Conservation (phyloP, 2,113 vertebrate species). For the Gnathonemus echidnorhynchus region DNA sequence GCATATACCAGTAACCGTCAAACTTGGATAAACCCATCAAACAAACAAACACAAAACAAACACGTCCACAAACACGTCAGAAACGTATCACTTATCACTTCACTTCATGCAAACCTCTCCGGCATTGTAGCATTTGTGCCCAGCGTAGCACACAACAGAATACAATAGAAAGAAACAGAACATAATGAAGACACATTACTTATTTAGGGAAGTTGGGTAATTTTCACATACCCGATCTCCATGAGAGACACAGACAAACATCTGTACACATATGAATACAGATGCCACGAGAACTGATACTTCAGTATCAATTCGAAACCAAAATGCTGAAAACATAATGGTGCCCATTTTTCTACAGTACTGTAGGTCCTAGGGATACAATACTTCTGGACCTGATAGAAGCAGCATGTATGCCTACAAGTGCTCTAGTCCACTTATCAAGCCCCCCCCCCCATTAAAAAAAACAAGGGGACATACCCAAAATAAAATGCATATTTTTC, state of each 20-base stretch:
- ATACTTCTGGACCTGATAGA: not conserved
- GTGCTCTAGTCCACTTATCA: not conserved
- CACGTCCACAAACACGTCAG: not conserved
- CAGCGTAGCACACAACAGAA: not conserved
- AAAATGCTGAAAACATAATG: not conserved
- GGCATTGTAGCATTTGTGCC: not conserved
- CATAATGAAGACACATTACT: not conserved
- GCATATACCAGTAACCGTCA: not conserved
- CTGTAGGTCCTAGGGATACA: not conserved
- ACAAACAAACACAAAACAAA: not conserved
- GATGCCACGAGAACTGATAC: not conserved
- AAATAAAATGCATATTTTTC: not conserved
- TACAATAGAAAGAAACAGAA: not conserved
- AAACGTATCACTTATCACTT: not conserved
- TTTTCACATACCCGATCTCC: not conserved
- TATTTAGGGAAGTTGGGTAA: not conserved
- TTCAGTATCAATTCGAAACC: not conserved
- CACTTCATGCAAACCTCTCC: not conserved
- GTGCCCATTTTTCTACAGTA: not conserved
- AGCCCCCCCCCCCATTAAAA: not conserved
- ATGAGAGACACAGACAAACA: not conserved
- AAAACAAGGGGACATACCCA: not conserved
- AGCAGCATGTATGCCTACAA: not conserved
- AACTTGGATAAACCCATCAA: not conserved
- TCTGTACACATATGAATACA: not conserved